A percentile compares a stretch with the other conserved stretches of the same genome.
Evolutionary conservation across 2,888 invertebrate genomes (phyloP).

Genomic region (Epistrophe grossulariae): DNA sequence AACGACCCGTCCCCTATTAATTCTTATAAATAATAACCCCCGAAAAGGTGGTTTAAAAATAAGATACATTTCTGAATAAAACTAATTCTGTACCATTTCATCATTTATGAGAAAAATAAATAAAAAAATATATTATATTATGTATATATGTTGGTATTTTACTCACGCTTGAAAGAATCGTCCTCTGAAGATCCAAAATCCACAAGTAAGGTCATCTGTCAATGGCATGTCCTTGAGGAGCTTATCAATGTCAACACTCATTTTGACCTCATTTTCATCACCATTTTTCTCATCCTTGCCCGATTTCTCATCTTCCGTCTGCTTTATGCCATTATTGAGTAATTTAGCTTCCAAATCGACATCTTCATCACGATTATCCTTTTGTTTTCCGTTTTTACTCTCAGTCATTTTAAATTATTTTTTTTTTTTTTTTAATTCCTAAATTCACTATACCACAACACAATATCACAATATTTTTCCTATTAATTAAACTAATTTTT

Average conservation of each 20-base stretch:
- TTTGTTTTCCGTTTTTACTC: constrained; percentile 33
- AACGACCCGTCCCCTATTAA: no score
- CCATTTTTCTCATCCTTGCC: constrained; percentile 54
- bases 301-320: constrained; percentile 77
- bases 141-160: not conserved
- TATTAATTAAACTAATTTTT: not conserved
- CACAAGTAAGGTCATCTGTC: constrained; percentile 87
- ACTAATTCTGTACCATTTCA: no score
- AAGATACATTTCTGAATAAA: no score
- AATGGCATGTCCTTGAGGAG: constrained; percentile 84
- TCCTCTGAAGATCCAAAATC: constrained; percentile 87
- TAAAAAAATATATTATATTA: not conserved
- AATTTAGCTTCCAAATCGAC: constrained; percentile 78
- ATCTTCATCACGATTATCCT: constrained; percentile 63
- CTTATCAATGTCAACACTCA: constrained; percentile 84
- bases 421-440: not conserved
- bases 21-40: no score
- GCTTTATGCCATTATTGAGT: constrained; percentile 76
- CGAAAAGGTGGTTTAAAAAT: no score
- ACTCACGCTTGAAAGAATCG: constrained; percentile 86
- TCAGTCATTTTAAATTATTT: constrained; percentile 59
- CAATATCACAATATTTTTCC: constrained; percentile 59
- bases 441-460: constrained; percentile 19
- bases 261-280: constrained; percentile 79
- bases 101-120: no score